A percentile compares a stretch with the other conserved stretches of the same genome.
These are phyloP conservation scores for Drosophila neutralis DNA, from an alignment of 2,888 invertebrate genomes.

Conservation along the genomic window DNA sequence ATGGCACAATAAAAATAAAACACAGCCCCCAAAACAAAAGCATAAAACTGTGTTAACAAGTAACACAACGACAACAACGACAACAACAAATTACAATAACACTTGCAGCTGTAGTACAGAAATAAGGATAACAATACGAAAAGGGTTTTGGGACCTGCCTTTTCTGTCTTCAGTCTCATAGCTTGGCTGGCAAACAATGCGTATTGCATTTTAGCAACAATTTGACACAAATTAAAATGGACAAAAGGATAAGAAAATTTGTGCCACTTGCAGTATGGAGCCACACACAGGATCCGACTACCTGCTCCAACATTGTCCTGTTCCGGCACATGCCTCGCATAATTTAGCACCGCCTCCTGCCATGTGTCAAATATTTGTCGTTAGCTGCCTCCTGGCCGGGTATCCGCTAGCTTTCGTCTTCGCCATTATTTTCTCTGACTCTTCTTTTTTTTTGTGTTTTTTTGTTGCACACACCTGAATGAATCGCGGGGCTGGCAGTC, in stretches of 20 bases:
- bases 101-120: conserved; percentile 39
- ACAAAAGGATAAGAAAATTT: conserved; percentile 51
- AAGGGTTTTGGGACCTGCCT: conserved; percentile 16
- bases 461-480: conserved; percentile 64
- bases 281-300: conserved; percentile 31
- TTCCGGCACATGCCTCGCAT: conserved; percentile 72
- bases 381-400: conserved; percentile 54
- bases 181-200: conserved; percentile 66
- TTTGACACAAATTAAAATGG: conserved; percentile 81
- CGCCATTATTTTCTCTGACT: conserved; percentile 24
- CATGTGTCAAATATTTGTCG: conserved; percentile 77
- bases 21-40: conserved; percentile 71
- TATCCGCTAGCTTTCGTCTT: conserved; percentile 58
- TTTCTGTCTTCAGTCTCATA: conserved; percentile 1
- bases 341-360: conserved; percentile 58
- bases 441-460: conserved; percentile 10
- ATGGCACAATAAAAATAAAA: conserved; percentile 66
- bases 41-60: conserved; percentile 80
- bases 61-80: conserved; percentile 41
- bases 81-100: conserved; percentile 40
- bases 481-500: conserved; percentile 40
- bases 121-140: conserved; percentile 55
- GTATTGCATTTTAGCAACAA: conserved; percentile 80
- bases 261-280: conserved; percentile 47
- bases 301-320: not conserved